Evolutionary conservation across 1,140 invertebrate species (phyloP), one percentile per base, ranked within the genome.

Genomic region (Trichonephila clavata): DNA sequence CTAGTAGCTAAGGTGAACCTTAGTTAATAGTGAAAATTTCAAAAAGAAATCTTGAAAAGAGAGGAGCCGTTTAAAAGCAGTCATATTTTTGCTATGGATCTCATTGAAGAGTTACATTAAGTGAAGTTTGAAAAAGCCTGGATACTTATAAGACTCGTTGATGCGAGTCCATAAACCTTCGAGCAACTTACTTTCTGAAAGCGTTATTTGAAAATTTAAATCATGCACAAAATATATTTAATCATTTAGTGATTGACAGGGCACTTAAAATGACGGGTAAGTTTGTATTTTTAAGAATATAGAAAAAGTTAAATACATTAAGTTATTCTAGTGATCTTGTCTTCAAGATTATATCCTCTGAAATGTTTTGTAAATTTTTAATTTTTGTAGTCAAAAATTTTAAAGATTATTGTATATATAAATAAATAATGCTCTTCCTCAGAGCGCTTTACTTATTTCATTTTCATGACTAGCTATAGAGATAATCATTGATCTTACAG

Each of bases 51-150:
- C 16, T 14, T 24, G 24, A 24, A 14, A 24, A 32, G 27, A 71
- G 71, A 77, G 27, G 2, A 14, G 71, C 71, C 65, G 71, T 77
- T 77, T 77, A 77, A 77, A 77, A 77, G 71, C 71, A 77, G 27
- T 18, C 27, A 27, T 16, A 77, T 77, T 77, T 77, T 77, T 77
- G 27, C 18, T 32, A 39, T 32, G 71, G 27, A 77, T 32, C 71
- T 77, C 71, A 77, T 32, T 21, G 10, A 32, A 77, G 16, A 20
- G 13, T 7, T 77, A 7, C 71, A 39, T 77, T 27, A 32, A 6
- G 71, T 10, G 5, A 20, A 18, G 27, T 2, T 77, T 77, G 71
- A 77, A 77, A 77, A 77, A 77, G 32, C 32, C 2, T 77, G 14
- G 71, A 77, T 77, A 14, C 18, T 10, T 77, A 16, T 32, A 77